Conservation (phyloP, 2,797 vertebrate species). For the Melanotaenia pygmaea region DNA sequence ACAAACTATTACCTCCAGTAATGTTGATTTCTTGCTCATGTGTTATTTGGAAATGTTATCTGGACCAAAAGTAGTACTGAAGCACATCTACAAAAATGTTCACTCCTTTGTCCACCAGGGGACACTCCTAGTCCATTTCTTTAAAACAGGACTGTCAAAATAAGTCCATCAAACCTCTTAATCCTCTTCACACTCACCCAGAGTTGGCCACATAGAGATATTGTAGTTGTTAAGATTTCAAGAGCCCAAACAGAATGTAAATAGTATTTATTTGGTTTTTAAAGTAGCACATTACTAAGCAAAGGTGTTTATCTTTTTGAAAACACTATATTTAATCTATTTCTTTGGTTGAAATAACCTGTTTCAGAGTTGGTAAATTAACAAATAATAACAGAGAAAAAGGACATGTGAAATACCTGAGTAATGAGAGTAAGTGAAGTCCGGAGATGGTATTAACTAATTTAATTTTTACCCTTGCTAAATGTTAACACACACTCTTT, state of each 20-base stretch:
- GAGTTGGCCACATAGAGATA: background rate
- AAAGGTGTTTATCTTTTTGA: background rate
- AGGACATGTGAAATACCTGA: background rate
- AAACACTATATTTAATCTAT: background rate
- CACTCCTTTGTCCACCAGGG: conserved; percentile 58
- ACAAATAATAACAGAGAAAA: background rate
- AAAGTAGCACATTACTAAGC: background rate
- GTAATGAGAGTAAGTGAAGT: background rate
- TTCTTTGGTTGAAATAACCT: no score
- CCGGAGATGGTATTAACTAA: background rate
- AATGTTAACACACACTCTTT: background rate
- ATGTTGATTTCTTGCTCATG: background rate
- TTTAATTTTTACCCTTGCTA: background rate
- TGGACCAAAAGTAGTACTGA: background rate
- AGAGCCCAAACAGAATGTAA: background rate
- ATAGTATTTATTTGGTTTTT: background rate
- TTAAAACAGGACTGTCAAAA: background rate
- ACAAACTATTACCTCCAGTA: background rate
- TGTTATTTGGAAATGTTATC: no score
- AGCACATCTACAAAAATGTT: conserved; percentile 4
- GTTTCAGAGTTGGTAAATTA: background rate
- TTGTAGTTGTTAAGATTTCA: background rate
- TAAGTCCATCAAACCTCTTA: background rate
- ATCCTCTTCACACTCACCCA: background rate
- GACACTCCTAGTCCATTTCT: conserved; percentile 50